Evolutionary conservation across 2,113 vertebrate species (phyloP), one percentile per base, ranked within the genome.

Genomic region (Synchiropus splendidus): DNA sequence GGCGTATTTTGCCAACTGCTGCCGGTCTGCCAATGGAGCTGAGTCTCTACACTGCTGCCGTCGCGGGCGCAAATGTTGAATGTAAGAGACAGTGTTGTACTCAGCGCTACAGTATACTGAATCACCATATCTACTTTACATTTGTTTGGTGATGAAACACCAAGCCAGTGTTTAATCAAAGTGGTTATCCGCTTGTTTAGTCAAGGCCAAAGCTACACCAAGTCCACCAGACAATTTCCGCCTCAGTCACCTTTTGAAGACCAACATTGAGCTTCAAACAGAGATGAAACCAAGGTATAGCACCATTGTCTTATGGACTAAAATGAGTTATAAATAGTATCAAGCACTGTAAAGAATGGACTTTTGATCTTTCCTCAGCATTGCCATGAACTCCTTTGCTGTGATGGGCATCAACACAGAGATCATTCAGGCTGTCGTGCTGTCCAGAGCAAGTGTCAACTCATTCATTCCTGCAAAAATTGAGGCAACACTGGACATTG

Each of bases 371-470:
- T 40, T 1, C 71, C 82, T 27, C 69, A 92, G 89, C 36, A 9
- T 75, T 14, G 67, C 71, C 1, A 0, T 85, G 11, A 74, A 87
- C 30, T 74, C 71, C 2, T 82, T 85, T 2, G 79, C 76, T 48
- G 82, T 80, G 10, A 86, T 90, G 76, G 88, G 89, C 18, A 14
- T 90, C 16, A 92, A 89, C 64, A 90, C 87, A 0, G 80, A 67
- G 12, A 36, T 86, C 3, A 45, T 89, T 34, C 89, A 92, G 66
- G 74, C 84, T 14, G 60, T 63, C 36, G 10, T 89, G 48, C 58
- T 87, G 42, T 60, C 81, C 32, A 83, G 64, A 58, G 74, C 64
- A 44, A 82, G 84, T 34, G 12, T 80, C n/a, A 52, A 68, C 42
- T 17, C 61, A 21, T 48, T 27, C 45, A 0, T 69, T 0, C 87